Base-by-base conservation (phyloP, 64 coral and sea anemone genomes). In the Pocillopora verrucosa region DNA sequence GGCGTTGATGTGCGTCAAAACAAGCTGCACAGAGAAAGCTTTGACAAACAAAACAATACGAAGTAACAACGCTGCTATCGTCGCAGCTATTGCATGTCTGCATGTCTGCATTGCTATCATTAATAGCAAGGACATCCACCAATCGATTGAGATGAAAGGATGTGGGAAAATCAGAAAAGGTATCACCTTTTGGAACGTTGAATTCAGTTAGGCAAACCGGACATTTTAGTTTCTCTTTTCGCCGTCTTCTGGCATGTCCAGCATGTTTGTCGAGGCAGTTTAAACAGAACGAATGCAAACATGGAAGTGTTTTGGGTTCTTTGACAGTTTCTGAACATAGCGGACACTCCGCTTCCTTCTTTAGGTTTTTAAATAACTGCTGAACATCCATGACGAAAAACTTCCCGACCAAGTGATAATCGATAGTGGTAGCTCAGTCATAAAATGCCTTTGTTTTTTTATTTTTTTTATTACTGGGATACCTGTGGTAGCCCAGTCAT, bases 81-180 rank as follows among this genome's bases (percentile, higher is more conserved):
- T 70, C 67, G 7, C 67, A 70, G 22, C 67, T 70, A 70, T 24
- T 9, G 22, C 67, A 70, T 70, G 20, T 70, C 22, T 70, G 67
- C 11, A 0, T 24, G 19, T 70, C n/a, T 20, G 67, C 11, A 11
- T 70, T 12, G 5, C 67, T 20, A 70, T 70, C 67, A 25, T 70
- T 70, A 4, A 70, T 19, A 10, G 67, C 67, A 3, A 70, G 20
- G 25, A 70, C 25, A 70, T 70, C 67, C 20, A 70, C 67, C 22
- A 70, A 70, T 70, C 67, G 67, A 24, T 70, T 70, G 7, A 70
- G 67, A 70, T 70, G 67, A 70, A 70, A 70, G 22, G 67, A 70
- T 70, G 67, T 70, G 0, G 67, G 67, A 22, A 70, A 26, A 70
- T 24, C n/a, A 70, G 2, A 24, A 20, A 70, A 70, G 0, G 67